Conservation (phyloP, 1,140 invertebrate species). For the Drosophila obscura region DNA sequence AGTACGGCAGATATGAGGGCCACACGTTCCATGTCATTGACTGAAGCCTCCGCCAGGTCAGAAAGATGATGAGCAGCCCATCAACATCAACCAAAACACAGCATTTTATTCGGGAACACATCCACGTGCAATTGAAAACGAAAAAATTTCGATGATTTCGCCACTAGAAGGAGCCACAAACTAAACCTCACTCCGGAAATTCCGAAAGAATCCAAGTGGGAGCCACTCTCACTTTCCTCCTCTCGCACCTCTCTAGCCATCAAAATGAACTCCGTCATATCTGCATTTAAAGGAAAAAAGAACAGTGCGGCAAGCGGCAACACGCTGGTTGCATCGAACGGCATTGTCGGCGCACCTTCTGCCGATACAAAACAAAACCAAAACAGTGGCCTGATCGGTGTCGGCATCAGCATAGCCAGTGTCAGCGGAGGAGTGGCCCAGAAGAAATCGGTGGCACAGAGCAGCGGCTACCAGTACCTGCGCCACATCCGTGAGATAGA, state of each 20-base stretch:
- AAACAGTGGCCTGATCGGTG: constrained; percentile 30
- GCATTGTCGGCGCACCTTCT: not conserved
- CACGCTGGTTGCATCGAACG: constrained; percentile 15
- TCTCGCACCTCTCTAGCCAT: constrained; percentile 6
- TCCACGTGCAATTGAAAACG: constrained; percentile 23
- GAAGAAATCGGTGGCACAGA: constrained; percentile 68
- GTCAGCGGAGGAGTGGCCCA: constrained; percentile 42
- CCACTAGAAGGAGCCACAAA: constrained; percentile 20
- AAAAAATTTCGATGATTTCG: constrained; percentile 46
- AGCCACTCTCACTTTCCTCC: not conserved
- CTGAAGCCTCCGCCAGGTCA: not conserved
- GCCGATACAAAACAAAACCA: constrained; percentile 31
- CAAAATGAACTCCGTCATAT: constrained; percentile 84
- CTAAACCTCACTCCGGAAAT: not conserved
- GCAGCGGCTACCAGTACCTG: constrained; percentile 80
- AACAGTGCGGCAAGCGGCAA: constrained; percentile 31
- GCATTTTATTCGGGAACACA: not conserved
- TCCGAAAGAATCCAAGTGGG: constrained; percentile 5
- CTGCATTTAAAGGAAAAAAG: constrained; percentile 82
- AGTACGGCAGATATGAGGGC: constrained; percentile 14
- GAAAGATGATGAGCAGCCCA: constrained; percentile 11
- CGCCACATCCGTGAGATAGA: constrained; percentile 83
- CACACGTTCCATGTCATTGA: constrained; percentile 8
- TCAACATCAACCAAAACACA: constrained; percentile 12
- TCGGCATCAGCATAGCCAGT: constrained; percentile 54